Base-by-base conservation (phyloP, 2,113 vertebrate genomes). In the Platichthys stellatus region DNA sequence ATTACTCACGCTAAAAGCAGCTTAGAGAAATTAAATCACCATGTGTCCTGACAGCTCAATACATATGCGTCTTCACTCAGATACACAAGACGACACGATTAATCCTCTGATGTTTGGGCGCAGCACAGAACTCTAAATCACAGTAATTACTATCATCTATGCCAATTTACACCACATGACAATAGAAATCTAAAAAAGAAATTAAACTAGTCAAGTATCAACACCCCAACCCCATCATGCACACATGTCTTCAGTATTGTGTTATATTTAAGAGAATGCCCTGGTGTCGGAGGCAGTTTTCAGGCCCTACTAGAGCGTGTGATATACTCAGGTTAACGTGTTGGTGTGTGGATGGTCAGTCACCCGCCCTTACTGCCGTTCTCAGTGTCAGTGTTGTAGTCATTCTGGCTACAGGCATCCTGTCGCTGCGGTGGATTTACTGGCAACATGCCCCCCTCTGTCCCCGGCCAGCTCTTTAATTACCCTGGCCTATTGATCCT, bases 401-500 rank as follows among this genome's bases (percentile, higher is more conserved):
- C 90, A 84, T 83, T 88, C 90, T 91, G 91, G 88, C 91, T 89
- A 81, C 91, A 88, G 83, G 89, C 84, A 89, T 93, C 87, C 86
- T 85, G 80, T 80, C 67, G 82, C 88, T 89, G 90, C 81, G 72
- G 89, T 93, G 91, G 91, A 93, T 92, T 95, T 95, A 94, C 94
- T 85, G 93, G 94, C 92, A 94, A 81, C 85, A 86, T 76, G 72
- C 63, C 75, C 78, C 86, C 89, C 75, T 70, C 82, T 79, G 70
- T 81, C 73, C 73, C 73, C 35, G 73, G 84, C 82, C 86, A 91
- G 89, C 93, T 94, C 93, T 94, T 95, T 95, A 95, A 95, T 95
- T 95, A 95, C 94, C 91, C 90, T 89, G 91, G 86, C 87, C 91
- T 94, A 95, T 95, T 91, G 94, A 95, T 95, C 90, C 78, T 80